phyloP scores from a whole-genome alignment of 2,888 invertebrate species.

The Alsophila aescularia region DNA sequence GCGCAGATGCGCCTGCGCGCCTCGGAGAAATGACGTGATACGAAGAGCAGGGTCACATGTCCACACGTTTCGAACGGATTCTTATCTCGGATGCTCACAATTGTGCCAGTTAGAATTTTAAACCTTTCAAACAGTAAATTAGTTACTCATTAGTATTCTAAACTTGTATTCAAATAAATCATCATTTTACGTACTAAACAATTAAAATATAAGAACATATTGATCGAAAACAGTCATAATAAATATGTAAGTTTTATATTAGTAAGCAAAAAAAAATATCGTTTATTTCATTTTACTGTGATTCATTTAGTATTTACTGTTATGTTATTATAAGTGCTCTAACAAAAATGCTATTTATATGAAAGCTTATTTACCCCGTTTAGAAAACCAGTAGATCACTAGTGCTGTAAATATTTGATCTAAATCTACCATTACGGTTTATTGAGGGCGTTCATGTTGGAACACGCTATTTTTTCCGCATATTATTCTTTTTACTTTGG shows the following conservation, averaged over 20 bases:
- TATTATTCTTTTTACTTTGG: constrained; percentile 29
- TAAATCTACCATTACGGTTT: background rate
- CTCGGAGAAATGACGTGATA: constrained; percentile 62
- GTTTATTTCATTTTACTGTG: constrained; percentile 71
- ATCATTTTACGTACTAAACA: constrained; percentile 48
- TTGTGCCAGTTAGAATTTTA: constrained; percentile 79
- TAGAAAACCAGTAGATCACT: background rate
- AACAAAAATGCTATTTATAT: constrained; percentile 6
- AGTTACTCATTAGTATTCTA: constrained; percentile 66
- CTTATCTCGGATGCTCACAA: constrained; percentile 76
- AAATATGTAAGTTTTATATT: constrained; percentile 54
- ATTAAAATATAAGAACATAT: constrained; percentile 37
- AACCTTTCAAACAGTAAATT: constrained; percentile 64
- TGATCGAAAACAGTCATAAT: constrained; percentile 57
- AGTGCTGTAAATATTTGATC: background rate
- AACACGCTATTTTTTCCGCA: background rate
- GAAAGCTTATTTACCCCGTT: background rate
- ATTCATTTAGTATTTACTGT: constrained; percentile 74
- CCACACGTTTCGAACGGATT: constrained; percentile 55
- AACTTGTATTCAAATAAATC: constrained; percentile 54
- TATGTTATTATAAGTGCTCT: constrained; percentile 51
- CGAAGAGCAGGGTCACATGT: constrained; percentile 74
- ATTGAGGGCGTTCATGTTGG: constrained; percentile 1
- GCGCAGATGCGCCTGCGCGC: constrained; percentile 40
- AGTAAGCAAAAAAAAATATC: constrained; percentile 51